Conservation (phyloP, 2,888 invertebrate species). For the Acronicta leporina region DNA sequence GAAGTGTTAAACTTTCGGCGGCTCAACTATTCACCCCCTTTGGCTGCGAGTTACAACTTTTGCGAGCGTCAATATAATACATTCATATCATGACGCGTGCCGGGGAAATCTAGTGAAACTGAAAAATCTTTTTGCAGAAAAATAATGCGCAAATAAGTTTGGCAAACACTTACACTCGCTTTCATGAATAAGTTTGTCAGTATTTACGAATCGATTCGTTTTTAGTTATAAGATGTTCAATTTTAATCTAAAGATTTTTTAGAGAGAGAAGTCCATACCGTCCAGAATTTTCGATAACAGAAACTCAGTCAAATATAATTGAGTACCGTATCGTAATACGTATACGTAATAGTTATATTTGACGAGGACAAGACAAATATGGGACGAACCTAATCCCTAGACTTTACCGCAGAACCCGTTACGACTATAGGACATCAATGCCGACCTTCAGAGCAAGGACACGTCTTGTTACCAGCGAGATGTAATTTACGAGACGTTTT, state of each 20-base stretch:
- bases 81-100: constrained; percentile 47
- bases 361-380: constrained; percentile 17
- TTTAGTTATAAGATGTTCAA: too few relatives aligned
- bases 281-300: constrained; percentile 8
- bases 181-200: too few relatives aligned
- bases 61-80: constrained; percentile 52
- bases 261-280: not conserved
- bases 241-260: too few relatives aligned
- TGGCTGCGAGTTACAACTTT: constrained; percentile 46
- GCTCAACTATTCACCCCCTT: constrained; percentile 49
- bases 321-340: constrained; percentile 15
- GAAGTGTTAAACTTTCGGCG: constrained; percentile 55
- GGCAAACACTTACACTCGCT: not conserved
- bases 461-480: constrained; percentile 27
- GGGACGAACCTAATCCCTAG: constrained; percentile 9
- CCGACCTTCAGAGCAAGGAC: constrained; percentile 18
- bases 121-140: constrained; percentile 32
- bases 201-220: too few relatives aligned
- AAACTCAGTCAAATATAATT: constrained; percentile 8
- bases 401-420: constrained; percentile 41
- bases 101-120: constrained; percentile 31
- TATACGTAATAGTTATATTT: constrained; percentile 7
- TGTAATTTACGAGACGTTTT: constrained; percentile 38
- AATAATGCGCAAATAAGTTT: constrained; percentile 13
- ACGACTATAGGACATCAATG: constrained; percentile 16